phyloP scores from a whole-genome alignment of 2,797 vertebrate species.

The Ctenopoma multispine region DNA sequence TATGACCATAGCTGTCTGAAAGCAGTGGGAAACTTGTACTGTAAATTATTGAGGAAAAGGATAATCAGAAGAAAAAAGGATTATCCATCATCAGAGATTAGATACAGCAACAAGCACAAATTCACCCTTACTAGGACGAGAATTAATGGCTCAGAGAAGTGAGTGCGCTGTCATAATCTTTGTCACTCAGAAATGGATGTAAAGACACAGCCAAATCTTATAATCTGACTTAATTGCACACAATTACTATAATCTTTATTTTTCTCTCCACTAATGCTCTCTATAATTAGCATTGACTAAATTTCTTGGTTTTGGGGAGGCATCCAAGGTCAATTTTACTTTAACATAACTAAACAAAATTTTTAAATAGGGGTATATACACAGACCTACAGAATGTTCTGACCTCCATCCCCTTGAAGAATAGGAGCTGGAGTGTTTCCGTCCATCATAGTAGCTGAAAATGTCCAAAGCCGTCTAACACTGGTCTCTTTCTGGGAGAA shows the following conservation, averaged over 20 bases:
- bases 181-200: constrained; percentile 57
- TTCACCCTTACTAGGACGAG: constrained; percentile 17
- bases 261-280: constrained; percentile 51
- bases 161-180: constrained; percentile 45
- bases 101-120: constrained; percentile 6
- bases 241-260: constrained; percentile 70
- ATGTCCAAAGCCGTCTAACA: constrained; percentile 40
- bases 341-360: constrained; percentile 49
- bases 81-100: constrained; percentile 9
- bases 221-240: constrained; percentile 73
- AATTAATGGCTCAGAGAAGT: constrained; percentile 30
- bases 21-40: constrained; percentile 15
- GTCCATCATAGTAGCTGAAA: constrained; percentile 54
- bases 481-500: constrained; percentile 61
- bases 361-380: constrained; percentile 45
- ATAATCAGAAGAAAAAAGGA: not conserved
- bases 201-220: constrained; percentile 63
- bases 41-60: constrained; percentile 10
- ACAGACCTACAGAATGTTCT: constrained; percentile 43
- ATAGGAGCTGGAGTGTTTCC: constrained; percentile 32
- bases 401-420: constrained; percentile 38
- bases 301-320: constrained; percentile 70
- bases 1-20: constrained; percentile 3
- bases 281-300: constrained; percentile 71
- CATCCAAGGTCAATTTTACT: constrained; percentile 69